A percentile compares a stretch with the other conserved stretches of the same genome.
Evolutionary conservation across 2,797 vertebrate genomes (phyloP).

Genomic region (Hoplostethus mediterraneus): DNA sequence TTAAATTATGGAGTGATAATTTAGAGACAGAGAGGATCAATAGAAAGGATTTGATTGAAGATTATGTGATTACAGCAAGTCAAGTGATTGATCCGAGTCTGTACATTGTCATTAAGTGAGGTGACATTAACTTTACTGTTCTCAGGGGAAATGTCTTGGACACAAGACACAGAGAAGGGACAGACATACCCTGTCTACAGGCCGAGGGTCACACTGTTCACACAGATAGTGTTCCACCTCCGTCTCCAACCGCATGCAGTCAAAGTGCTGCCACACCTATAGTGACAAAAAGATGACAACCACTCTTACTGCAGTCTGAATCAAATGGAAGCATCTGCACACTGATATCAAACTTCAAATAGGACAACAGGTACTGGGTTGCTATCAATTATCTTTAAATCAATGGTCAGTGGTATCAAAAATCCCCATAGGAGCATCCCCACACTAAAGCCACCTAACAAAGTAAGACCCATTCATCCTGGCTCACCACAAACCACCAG

Average conservation of each 20-base stretch:
- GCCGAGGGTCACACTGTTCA: conserved; percentile 94
- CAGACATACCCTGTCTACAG: conserved; percentile 89
- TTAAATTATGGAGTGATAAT: conserved; percentile 5
- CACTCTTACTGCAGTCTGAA: neutral
- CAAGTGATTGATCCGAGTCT: too few species aligned
- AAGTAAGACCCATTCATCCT: conserved; percentile 1
- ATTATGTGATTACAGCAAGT: neutral
- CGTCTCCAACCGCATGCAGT: conserved; percentile 95
- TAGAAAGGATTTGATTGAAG: neutral
- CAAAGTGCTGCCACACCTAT: conserved; percentile 99
- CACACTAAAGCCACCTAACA: neutral
- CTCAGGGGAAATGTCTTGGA: conserved; percentile 1
- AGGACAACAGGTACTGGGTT: neutral
- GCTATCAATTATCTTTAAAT: neutral
- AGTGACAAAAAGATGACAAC: neutral
- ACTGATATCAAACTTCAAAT: neutral
- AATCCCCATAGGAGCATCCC: neutral
- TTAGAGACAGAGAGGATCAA: neutral
- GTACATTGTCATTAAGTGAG: too few species aligned
- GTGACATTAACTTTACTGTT: neutral
- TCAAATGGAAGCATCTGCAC: neutral
- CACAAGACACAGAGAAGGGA: conserved; percentile 4
- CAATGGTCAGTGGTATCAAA: neutral
- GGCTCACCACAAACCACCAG: conserved; percentile 10
- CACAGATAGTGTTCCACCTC: conserved; percentile 98